Percentiles rank a stretch among this genome's conserved stretches.
phyloP scores from a whole-genome alignment of 2,113 vertebrate genomes.

The Meleagris gallopavo region DNA sequence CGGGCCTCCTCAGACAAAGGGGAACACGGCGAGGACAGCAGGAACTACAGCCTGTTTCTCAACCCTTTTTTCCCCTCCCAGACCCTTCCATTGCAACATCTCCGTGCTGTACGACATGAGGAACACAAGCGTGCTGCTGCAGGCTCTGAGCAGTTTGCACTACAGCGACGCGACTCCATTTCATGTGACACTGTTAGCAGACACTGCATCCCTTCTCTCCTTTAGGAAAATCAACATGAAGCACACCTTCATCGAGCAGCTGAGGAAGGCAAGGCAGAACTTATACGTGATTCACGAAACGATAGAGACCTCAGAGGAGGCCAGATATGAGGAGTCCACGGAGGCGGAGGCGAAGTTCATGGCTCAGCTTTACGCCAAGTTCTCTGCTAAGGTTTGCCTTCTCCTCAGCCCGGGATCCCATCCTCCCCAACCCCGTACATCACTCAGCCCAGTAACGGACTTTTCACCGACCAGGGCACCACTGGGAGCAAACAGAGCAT shows the following conservation, averaged over 20 bases:
- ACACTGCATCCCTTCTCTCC: not conserved
- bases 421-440: not conserved
- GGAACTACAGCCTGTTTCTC: not conserved
- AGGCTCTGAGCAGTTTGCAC: rapidly evolving
- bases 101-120: rapidly evolving
- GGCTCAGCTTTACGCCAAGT: not conserved
- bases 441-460: not conserved
- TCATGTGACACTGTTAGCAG: not conserved
- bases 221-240: slow-evolving; percentile 50
- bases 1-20: not conserved
- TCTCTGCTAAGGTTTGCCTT: slow-evolving; percentile 60
- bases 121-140: rapidly evolving
- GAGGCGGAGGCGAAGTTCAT: not conserved
- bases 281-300: slow-evolving; percentile 68
- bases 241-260: slow-evolving; percentile 65
- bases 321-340: slow-evolving; percentile 22
- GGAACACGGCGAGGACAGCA: rapidly evolving
- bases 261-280: not conserved
- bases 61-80: not conserved
- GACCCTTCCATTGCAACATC: rapidly evolving
- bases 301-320: slow-evolving; percentile 41
- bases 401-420: not conserved
- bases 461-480: slow-evolving; percentile 39
- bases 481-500: slow-evolving; percentile 5
- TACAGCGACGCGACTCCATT: not conserved